Base-by-base conservation (phyloP, 2,113 vertebrate species). In the Tapirus terrestris region DNA sequence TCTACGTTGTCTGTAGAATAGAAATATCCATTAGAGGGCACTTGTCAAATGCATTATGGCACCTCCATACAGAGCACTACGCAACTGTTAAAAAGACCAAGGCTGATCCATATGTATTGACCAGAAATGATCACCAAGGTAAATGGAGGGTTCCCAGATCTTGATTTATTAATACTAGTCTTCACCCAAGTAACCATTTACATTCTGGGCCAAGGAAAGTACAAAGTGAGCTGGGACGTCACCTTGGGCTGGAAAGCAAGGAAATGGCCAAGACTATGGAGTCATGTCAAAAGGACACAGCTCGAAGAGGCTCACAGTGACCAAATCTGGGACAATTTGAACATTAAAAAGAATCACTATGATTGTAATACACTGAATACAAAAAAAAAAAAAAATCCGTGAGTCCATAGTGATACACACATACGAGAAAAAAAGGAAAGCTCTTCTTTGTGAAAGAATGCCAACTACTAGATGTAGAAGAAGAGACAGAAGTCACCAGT, bases 21-120 rank as follows among this genome's bases (percentile, higher is more conserved):
- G n/a, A 67, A 81, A 43, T 18, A 65, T 20, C 27, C 81, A 27
- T 5, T 33, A 45, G 51, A 87, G 73, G 84, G 23, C 45, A 20
- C 25, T 39, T 5, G 5, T 39, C 61, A 83, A 21, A 45, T n/a
- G 70, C 43, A 61, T 23, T 4, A 4, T 0, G 3, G 94, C 5
- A 10, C 81, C 56, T 91, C 53, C 68, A 12, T 0, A 0, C 1
- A 60, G 60, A 45, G 31, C 10, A 3, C 23, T 23, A 2, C 0
- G 5, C 53, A 10, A 13, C 5, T 21, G 48, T 77, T 68, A 51
- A 85, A 61, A 70, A 56, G 90, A 51, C 53, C 4, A 18, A 65
- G 70, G 84, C 68, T 63, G 43, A 61, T 67, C n/a, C 13, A 1
- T 29, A 5, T 9, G 51, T 11, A 56, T 31, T 25, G n/a, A 63